Base-by-base conservation (phyloP, 2,113 vertebrate species). In the Lates calcarifer region DNA sequence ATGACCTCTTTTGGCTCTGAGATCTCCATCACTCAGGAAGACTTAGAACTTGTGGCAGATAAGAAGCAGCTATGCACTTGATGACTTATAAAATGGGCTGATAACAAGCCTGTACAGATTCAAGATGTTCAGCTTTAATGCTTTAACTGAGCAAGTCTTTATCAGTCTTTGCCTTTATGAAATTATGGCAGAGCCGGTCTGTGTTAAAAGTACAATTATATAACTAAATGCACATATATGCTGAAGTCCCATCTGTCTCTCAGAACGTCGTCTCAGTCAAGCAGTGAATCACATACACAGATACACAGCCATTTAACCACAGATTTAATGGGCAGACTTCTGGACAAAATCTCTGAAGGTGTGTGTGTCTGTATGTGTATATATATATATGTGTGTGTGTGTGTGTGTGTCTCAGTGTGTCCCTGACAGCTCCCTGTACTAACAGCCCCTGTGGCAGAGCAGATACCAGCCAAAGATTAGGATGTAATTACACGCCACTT, bases 401-500 rank as follows among this genome's bases (percentile, higher is more conserved):
- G 64, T 57, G 28, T 55, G 17, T 68, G 82, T 82, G 72, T 71
- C 76, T 84, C 22, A 55, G 83, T 82, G 80, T 81, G 79, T 82
- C 47, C 45, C 85, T 78, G 85, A 80, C 88, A 85, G 87, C 77
- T 83, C 85, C 79, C 84, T 83, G 87, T 77, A 83, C 85, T 53
- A 83, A 81, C 86, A 87, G 87, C 72, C 81, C 89, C 89, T 86
- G 89, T 91, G 87, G 90, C 89, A 74, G 82, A 89, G 77, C 64
- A 91, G 93, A 94, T 94, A 94, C 78, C 87, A 83, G 87, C 86
- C 85, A 80, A 87, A 94, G 93, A 94, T 94, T 94, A 92, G 89
- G 90, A 93, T 92, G 91, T 94, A 91, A 94, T 94, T 94, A 92
- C 93, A 94, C 91, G 92, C 92, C 92, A 92, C 90, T 93, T 94